Evolutionary conservation across 2,797 vertebrate species (phyloP).

Genomic region (Potorous gilbertii): DNA sequence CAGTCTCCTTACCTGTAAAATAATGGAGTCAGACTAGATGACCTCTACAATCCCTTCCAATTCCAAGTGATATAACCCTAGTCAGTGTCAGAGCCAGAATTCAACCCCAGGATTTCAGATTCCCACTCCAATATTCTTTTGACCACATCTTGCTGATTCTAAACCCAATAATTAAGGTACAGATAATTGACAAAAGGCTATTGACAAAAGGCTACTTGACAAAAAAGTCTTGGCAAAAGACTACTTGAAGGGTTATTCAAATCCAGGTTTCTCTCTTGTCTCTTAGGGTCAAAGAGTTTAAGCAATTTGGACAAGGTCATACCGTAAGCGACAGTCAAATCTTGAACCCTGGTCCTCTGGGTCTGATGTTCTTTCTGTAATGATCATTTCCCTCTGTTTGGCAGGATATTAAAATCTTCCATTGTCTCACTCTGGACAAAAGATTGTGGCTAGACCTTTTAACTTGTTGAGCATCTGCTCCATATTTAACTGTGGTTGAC

Average conservation of each 20-base stretch:
- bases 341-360: not conserved
- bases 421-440: not conserved
- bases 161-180: not conserved
- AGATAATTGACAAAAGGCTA: not conserved
- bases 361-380: not conserved
- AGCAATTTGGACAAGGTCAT: not conserved
- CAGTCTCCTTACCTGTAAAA: not conserved
- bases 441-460: not conserved
- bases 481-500: not conserved
- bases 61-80: not conserved
- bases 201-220: not conserved
- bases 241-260: not conserved
- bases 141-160: not conserved
- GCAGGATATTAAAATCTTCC: not conserved
- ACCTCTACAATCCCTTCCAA: not conserved
- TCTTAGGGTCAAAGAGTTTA: not conserved
- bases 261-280: not conserved
- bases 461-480: not conserved
- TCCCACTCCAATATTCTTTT: not conserved
- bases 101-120: not conserved
- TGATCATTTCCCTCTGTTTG: not conserved
- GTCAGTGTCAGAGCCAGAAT: not conserved
- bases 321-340: not conserved
- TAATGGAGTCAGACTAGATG: not conserved
- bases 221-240: not conserved